Base-by-base conservation (phyloP, 1,140 invertebrate species). In the Pogonomyrmex barbatus region DNA sequence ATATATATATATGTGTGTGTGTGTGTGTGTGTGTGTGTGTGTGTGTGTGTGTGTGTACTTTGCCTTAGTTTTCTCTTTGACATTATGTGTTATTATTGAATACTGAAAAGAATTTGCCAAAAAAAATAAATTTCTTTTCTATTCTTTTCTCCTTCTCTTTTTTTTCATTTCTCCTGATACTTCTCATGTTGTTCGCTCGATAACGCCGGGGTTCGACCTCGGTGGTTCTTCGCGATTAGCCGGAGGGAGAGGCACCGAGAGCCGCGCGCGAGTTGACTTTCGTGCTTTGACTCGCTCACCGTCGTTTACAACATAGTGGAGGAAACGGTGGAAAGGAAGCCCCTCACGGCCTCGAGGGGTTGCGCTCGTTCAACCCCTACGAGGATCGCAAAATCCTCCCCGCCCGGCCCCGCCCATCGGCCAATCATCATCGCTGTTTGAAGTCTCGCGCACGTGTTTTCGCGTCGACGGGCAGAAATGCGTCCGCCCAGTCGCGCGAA, bases 351-450 rank as follows among this genome's bases (percentile, higher is more conserved):
- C 65, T n/a, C 62, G 63, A 71, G 81, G 82, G 88, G 88, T 85
- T 87, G 84, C 78, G 62, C 36, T 67, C 78, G 39, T 73, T 73
- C 88, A 54, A 73, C 60, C 68, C 58, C 68, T 30, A n/a, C 33
- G 42, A 85, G 79, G 85, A 83, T 89, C 89, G 87, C 58, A 78
- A 89, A 89, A 81, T 87, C 63, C 24, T 24, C 24, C 24, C 24
- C 24, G 24, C 24, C 24, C 56, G 78, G 87, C 92, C 82, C 91
- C 94, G 91, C 94, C 94, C 89, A 79, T 75, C 84, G 60, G 73
- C 94, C 94, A 94, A 94, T 94, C 84, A 75, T 62, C 62, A 12
- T 50, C 67, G 42, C 6, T 6, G 67, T 71, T 24, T 62, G 52
- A 91, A 75, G 85, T 83, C 54, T 65, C 39, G 52, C 81, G 83